Percentiles rank a stretch among this genome's conserved stretches.
These are phyloP conservation scores for Salmo trutta DNA, from an alignment of 2,797 vertebrate species.

Conservation along the genomic window DNA sequence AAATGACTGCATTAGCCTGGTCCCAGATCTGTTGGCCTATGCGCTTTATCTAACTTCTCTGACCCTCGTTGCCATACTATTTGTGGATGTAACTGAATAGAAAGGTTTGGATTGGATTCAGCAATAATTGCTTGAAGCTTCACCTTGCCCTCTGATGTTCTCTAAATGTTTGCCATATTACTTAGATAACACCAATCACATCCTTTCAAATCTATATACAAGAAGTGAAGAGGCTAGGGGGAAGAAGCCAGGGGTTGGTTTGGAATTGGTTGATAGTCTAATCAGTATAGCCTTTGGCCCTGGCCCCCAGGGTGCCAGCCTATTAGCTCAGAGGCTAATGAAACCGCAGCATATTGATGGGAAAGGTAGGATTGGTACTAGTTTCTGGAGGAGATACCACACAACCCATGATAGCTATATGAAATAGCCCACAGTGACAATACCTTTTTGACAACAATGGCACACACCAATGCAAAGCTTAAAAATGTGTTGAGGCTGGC, in stretches of 20 bases:
- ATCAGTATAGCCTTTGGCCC: slow-evolving; percentile 40
- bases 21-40: neutral
- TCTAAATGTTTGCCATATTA: neutral
- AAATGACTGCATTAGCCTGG: slow-evolving; percentile 15
- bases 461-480: slow-evolving; percentile 10
- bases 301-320: slow-evolving; percentile 40
- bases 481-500: neutral
- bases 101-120: neutral
- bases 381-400: slow-evolving; percentile 32
- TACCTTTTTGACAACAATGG: slow-evolving; percentile 35
- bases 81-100: neutral
- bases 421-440: slow-evolving; percentile 35
- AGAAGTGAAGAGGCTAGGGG: slow-evolving; percentile 9
- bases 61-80: neutral
- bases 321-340: slow-evolving; percentile 39
- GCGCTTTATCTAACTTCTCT: neutral
- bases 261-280: slow-evolving; percentile 36
- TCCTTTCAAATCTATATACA: slow-evolving; percentile 18
- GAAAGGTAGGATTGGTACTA: slow-evolving; percentile 23
- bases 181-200: slow-evolving; percentile 24
- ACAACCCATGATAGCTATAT: slow-evolving; percentile 14
- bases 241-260: slow-evolving; percentile 36
- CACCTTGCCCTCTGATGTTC: neutral
- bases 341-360: slow-evolving; percentile 35
- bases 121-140: neutral